Base-by-base conservation (phyloP, 2,888 invertebrate genomes). In the Orthonevra nobilis region DNA sequence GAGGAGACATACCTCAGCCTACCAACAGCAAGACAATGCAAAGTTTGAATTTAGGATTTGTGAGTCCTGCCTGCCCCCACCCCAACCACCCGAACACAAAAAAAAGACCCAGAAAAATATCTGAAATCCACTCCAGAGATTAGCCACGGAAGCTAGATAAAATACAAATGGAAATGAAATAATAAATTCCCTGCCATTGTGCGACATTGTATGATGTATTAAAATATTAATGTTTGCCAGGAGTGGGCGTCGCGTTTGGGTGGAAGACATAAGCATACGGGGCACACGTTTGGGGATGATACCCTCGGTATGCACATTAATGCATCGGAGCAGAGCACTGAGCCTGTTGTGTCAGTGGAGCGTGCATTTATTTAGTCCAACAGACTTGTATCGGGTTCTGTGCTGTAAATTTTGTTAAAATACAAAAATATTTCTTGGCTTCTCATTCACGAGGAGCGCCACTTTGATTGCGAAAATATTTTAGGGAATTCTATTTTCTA, bases 151-250 rank as follows among this genome's bases (percentile, higher is more conserved):
- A 74, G 74, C 74, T 74, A 81, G 69, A 74, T 74, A 81, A 74
- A 81, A 81, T 74, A 68, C 68, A 81, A 73, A 74, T 74, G 81
- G 74, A 81, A 81, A 81, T 81, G 74, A 81, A 81, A 81, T 81
- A 81, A 81, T 74, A 81, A 74, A 81, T 81, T 63, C 81, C 68
- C 68, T 74, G 50, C 68, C 74, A 81, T 74, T 81, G 81, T 81
- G 72, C 56, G 48, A 56, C 69, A 68, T 81, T 74, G 74, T 81
- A 73, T 81, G 81, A 81, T 81, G 81, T 81, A 81, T 81, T 81
- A 81, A 81, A 81, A 81, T 81, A 81, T 74, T 81, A 74, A 68
- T 74, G 69, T 69, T 68, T 58, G 30, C n/a, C n/a, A n/a, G n/a
- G n/a, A n/a, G n/a, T n/a, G n/a, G n/a, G n/a, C n/a, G n/a, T n/a